Percentiles rank a stretch among this genome's conserved stretches.
Conservation (phyloP, 2,888 invertebrate genomes). For the Hypercompe scribonia region DNA sequence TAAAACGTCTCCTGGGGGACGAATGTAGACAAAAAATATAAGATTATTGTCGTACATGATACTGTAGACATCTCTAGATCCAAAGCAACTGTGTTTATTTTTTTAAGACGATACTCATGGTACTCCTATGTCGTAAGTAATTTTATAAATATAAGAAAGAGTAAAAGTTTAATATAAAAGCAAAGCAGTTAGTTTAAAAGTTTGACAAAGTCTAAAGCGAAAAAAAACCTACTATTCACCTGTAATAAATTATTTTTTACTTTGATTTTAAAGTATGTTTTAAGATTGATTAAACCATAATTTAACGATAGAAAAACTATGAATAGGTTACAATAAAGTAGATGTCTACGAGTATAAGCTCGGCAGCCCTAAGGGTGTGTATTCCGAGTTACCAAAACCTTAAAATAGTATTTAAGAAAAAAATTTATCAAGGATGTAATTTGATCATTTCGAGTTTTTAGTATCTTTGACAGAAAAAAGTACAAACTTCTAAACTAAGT, state of each 20-base stretch:
- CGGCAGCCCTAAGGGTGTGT: background rate
- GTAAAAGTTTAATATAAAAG: background rate
- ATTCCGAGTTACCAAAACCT: background rate
- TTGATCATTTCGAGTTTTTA: background rate
- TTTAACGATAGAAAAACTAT: too few relatives aligned
- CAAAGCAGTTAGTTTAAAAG: too few relatives aligned
- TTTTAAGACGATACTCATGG: background rate
- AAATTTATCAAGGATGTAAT: background rate
- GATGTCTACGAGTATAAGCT: background rate
- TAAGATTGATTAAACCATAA: too few relatives aligned
- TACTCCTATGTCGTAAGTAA: background rate
- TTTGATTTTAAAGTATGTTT: too few relatives aligned
- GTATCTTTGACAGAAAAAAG: background rate
- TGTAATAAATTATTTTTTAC: too few relatives aligned
- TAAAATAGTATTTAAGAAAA: background rate
- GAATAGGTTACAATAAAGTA: too few relatives aligned
- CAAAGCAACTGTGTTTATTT: background rate
- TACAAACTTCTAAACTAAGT: too few relatives aligned
- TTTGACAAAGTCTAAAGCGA: too few relatives aligned
- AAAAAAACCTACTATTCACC: too few relatives aligned
- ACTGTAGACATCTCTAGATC: slow-evolving; percentile 1
- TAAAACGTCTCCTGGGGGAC: slow-evolving; percentile 70
- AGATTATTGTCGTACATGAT: slow-evolving; percentile 18
- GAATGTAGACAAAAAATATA: slow-evolving; percentile 48
- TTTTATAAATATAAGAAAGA: background rate